Base-by-base conservation (phyloP, 2,797 vertebrate genomes). In the Merluccius polli region DNA sequence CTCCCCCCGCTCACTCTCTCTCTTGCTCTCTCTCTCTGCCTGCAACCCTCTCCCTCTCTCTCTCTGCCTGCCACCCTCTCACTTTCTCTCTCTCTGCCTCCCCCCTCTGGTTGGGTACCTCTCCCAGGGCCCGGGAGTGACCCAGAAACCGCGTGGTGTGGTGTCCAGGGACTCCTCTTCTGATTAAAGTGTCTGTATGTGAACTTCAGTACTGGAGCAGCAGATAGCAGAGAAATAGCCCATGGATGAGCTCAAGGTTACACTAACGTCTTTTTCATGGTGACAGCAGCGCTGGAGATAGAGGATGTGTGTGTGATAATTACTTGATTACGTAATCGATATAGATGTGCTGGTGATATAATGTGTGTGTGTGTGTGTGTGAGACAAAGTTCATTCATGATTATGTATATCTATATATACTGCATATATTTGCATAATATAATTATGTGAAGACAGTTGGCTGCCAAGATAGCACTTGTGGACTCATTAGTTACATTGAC, bases 101-200 rank as follows among this genome's bases (percentile, higher is more conserved):
- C 88, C 89, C 91, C 86, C 83, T 90, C 86, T 89, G 89, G 90
- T 92, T 90, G 80, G 87, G 90, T 89, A 82, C 87, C 92, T 93
- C 93, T 94, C 93, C 81, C 85, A 92, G 93, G 93, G 92, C 90
- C 90, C 83, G 90, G 87, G 86, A 89, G 83, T 95, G 94, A 94
- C 93, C 94, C 94, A 95, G 93, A 95, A 95, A 95, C 83, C 76
- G 81, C 78, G 85, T 77, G 81, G 77, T 74, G 81, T 85, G 89
- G 80, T 89, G 91, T 89, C 87, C 85, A 92, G 93, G 91, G 93
- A 93, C 88, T 87, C 77, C 52, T 83, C 83, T 86, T 89, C 89
- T 81, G 90, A 94, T 91, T 92, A 90, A 85, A 89, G 89, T 30
- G 76, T 81, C 88, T 82, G 78, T 74, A 65, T 65, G 84, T 80